phyloP scores from a whole-genome alignment of 2,888 invertebrate species.

The Hipparchia sbordonii region DNA sequence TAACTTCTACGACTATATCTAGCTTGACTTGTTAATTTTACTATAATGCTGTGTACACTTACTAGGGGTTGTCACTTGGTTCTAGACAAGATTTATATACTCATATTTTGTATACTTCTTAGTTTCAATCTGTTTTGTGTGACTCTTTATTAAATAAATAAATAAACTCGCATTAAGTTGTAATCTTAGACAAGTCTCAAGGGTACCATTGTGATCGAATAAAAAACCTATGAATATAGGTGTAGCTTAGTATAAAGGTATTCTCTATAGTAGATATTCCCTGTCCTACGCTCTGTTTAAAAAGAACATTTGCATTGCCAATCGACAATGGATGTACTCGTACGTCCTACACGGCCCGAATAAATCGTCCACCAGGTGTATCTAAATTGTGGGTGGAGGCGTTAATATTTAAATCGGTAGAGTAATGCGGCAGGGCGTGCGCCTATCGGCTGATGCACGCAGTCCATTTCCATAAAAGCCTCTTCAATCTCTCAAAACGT shows the following conservation, averaged over 20 bases:
- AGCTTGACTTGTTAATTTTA: too few species aligned
- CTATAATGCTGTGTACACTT: too few species aligned
- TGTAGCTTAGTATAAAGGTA: not conserved
- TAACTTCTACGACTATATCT: too few species aligned
- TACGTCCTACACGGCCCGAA: constrained; percentile 47
- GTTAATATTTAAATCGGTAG: constrained; percentile 76
- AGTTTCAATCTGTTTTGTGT: too few species aligned
- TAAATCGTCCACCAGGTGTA: constrained; percentile 70
- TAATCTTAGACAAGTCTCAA: too few species aligned
- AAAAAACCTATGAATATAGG: not conserved
- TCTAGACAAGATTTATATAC: too few species aligned
- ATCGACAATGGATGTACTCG: constrained; percentile 21
- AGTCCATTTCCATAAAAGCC: constrained; percentile 82
- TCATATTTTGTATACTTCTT: too few species aligned
- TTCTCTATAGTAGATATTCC: not conserved
- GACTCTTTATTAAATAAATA: too few species aligned
- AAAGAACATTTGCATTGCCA: constrained; percentile 24
- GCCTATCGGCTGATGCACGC: constrained; percentile 73
- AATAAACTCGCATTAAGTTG: too few species aligned
- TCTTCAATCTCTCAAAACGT: constrained; percentile 81
- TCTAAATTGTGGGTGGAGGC: constrained; percentile 64
- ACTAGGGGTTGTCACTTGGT: too few species aligned
- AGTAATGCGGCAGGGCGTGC: constrained; percentile 56
- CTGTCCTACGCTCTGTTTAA: constrained; percentile 16
- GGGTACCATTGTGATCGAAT: too few species aligned